Evolutionary conservation across 2,888 invertebrate genomes (phyloP).

Genomic region (Andrena bicolor): DNA sequence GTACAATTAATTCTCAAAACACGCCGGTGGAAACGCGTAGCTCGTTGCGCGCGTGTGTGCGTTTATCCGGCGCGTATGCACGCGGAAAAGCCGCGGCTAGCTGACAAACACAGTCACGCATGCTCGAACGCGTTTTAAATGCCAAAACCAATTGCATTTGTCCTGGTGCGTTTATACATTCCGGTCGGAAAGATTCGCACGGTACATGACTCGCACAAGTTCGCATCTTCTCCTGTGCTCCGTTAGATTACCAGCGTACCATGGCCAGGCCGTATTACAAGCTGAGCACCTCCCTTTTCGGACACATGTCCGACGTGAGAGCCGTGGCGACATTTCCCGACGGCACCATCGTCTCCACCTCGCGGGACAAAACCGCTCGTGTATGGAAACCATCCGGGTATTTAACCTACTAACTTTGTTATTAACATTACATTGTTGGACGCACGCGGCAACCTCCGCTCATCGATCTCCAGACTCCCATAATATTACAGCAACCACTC

Average conservation of each 20-base stretch:
- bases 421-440: neutral
- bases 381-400: conserved; percentile 94
- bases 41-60: too few species aligned
- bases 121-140: conserved; percentile 55
- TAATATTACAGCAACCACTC: too few species aligned
- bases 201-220: conserved; percentile 41
- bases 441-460: too few species aligned
- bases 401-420: conserved; percentile 47
- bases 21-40: too few species aligned
- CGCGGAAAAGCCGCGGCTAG: too few species aligned
- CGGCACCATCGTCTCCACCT: conserved; percentile 93
- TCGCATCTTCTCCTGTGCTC: conserved; percentile 24
- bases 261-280: conserved; percentile 87
- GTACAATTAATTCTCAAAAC: too few species aligned
- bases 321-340: conserved; percentile 89
- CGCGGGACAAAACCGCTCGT: conserved; percentile 95
- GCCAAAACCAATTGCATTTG: conserved; percentile 52
- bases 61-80: too few species aligned
- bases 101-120: conserved; percentile 39
- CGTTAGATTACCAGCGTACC: conserved; percentile 33
- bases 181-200: conserved; percentile 34
- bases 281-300: conserved; percentile 91
- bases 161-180: conserved; percentile 19
- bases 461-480: rapidly evolving
- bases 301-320: conserved; percentile 95